Evolutionary conservation across 1,140 invertebrate genomes (phyloP), one percentile per base, ranked within the genome.

Genomic region (Popillia japonica): DNA sequence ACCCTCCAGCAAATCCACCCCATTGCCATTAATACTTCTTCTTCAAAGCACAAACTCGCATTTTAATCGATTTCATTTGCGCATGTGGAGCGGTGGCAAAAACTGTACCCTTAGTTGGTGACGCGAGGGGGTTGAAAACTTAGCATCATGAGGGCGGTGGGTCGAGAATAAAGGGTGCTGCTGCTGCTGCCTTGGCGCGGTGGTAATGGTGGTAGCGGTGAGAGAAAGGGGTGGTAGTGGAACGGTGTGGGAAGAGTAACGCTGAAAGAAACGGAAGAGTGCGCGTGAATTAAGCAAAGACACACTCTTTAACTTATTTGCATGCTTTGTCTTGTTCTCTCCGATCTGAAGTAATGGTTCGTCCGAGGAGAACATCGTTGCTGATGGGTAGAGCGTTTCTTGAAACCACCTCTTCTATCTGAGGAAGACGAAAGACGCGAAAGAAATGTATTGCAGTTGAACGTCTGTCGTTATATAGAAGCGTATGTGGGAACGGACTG

Each of bases 41-140:
- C 84, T 86, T 86, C 83, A 85, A 84, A 85, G 84, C 83, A 85
- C 84, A 85, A 85, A 85, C 84, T 85, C 85, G 84, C 85, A 86
- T 86, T 86, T 86, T 86, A 86, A 86, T 86, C 85, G 85, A 86
- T 86, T 86, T 85, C 85, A 86, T 86, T 86, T 86, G 85, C 85
- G 85, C 85, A 86, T 86, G 85, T 86, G 85, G 85, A 84, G 80
- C 85, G 83, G 85, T 85, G 83, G 85, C 85, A 86, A 86, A 86
- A 86, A 86, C 85, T 86, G 82, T 74, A 80, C 76, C 80, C 76
- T 78, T 80, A 75, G 73, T 76, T 72, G 77, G 77, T 55, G 80
- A 75, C 75, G 78, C 48, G 75, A 40, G 40, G 20, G 76, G 76
- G 64, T 55, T 34, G 81, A 80, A 79, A 79, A 80, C 80, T 80